Evolutionary conservation across 2,797 vertebrate species (phyloP).

Genomic region (Parauchenoglanis punctatus): DNA sequence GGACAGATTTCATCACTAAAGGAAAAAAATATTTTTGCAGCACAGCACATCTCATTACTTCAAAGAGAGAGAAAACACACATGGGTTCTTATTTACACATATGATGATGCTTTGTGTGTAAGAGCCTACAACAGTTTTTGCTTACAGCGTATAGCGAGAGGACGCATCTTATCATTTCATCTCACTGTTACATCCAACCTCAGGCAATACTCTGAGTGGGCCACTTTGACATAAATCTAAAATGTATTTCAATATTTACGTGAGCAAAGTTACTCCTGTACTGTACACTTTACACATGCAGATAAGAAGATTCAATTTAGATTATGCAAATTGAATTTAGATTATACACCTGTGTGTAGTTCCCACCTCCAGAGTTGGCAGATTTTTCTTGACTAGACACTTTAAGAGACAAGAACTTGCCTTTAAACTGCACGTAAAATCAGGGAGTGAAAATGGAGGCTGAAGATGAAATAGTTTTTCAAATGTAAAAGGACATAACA

Average conservation of each 20-base stretch:
- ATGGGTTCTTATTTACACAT: background rate
- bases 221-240: background rate
- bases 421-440: background rate
- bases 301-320: background rate
- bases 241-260: background rate
- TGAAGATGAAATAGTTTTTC: background rate
- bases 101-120: background rate
- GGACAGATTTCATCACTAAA: background rate
- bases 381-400: background rate
- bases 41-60: background rate
- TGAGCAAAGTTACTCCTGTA: background rate
- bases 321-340: background rate
- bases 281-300: background rate
- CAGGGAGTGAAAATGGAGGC: background rate
- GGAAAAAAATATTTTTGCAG: background rate
- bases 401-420: background rate
- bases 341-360: background rate
- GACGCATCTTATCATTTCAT: background rate
- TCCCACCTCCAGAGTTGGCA: background rate
- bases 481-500: background rate
- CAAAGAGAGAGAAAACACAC: background rate
- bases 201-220: background rate
- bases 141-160: background rate
- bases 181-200: background rate
- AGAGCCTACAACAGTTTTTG: background rate